Evolutionary conservation across 2,113 vertebrate genomes (phyloP).

Genomic region (Hemibagrus wyckioides): DNA sequence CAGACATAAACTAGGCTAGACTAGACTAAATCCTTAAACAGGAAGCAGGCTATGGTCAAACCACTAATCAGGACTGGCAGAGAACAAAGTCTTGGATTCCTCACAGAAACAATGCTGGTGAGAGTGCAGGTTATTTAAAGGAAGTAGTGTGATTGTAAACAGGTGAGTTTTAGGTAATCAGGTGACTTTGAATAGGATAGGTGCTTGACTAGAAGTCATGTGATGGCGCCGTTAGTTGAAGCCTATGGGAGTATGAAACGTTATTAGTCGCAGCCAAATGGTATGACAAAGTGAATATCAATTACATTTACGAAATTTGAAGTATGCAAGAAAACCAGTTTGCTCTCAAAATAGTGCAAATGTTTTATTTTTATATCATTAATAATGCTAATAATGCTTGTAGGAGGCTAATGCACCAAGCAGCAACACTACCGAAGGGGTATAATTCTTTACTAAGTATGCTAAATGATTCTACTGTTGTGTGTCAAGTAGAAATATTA

Average conservation of each 20-base stretch:
- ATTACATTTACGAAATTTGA: neutral
- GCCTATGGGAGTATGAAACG: neutral
- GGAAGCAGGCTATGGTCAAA: constrained; percentile 7
- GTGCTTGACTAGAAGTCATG: neutral
- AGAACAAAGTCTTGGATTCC: neutral
- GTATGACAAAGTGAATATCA: neutral
- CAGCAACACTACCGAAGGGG: neutral
- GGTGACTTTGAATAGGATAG: neutral
- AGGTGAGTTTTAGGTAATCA: neutral
- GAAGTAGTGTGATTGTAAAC: neutral
- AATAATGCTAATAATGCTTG: neutral
- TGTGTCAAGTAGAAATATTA: neutral
- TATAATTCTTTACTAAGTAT: neutral
- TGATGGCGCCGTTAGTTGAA: neutral
- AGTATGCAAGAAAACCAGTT: neutral
- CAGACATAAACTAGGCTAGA: constrained; percentile 12
- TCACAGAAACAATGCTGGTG: neutral
- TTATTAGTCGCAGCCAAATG: neutral
- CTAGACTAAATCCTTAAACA: neutral
- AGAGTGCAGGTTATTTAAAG: neutral
- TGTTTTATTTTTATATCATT: neutral
- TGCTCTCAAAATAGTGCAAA: neutral
- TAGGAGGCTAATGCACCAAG: neutral
- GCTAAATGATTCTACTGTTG: neutral
- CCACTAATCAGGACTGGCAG: neutral